phyloP scores from a whole-genome alignment of 2,888 invertebrate genomes.

The Cephus sareptanus region DNA sequence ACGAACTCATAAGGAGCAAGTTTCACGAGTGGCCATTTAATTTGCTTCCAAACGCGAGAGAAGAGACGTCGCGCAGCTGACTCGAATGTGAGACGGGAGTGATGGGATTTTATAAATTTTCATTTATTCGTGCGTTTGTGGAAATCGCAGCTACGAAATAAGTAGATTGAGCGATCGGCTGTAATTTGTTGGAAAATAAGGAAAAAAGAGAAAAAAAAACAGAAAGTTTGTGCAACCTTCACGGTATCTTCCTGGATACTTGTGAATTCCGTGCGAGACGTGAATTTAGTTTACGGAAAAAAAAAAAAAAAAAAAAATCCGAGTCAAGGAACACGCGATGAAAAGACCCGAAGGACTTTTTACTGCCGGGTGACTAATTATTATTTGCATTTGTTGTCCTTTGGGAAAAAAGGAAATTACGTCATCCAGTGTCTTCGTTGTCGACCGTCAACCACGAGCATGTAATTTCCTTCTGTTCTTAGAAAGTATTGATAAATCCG shows the following conservation, averaged over 20 bases:
- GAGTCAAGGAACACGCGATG: neutral
- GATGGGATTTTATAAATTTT: neutral
- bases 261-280: neutral
- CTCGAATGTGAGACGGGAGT: neutral
- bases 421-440: neutral
- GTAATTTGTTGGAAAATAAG: no score
- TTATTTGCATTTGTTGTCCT: neutral
- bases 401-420: neutral
- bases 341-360: neutral
- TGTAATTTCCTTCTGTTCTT: neutral
- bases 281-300: neutral
- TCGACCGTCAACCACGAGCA: neutral
- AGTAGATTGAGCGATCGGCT: neutral
- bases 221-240: neutral
- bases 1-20: neutral
- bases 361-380: neutral
- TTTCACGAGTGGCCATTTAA: neutral
- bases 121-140: neutral
- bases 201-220: neutral
- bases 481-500: neutral
- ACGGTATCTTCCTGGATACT: neutral
- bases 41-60: neutral
- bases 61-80: neutral
- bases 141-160: neutral
- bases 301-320: neutral